Percentiles rank a stretch among this genome's conserved stretches.
Evolutionary conservation across 2,113 vertebrate species (phyloP).

Genomic region (mouse (Mus musculus)): GRCm39 chr9:95441001-95441500

Average conservation of each 20-base stretch:
- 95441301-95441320: not conserved
- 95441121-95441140: not conserved
- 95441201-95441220: no score
- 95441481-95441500: constrained; percentile 79
- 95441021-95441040: not conserved
- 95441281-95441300: not conserved
- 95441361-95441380: constrained; percentile 50
- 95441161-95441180: no score
- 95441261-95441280: not conserved
- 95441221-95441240: not conserved
- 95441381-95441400: constrained; percentile 61
- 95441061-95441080: not conserved
- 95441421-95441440: not conserved
- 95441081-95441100: constrained; percentile 70
- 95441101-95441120: constrained; percentile 4
- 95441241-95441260: not conserved
- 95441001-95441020: not conserved
- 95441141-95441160: not conserved
- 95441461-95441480: constrained; percentile 18
- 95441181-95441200: not conserved
- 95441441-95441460: not conserved
- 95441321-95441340: not conserved
- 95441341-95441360: not conserved
- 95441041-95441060: not conserved
- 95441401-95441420: constrained; percentile 65